Percentiles rank a stretch among this genome's conserved stretches.
These are phyloP conservation scores for Megathymus violae DNA, from an alignment of 1,140 invertebrate species.

Conservation along the genomic window DNA sequence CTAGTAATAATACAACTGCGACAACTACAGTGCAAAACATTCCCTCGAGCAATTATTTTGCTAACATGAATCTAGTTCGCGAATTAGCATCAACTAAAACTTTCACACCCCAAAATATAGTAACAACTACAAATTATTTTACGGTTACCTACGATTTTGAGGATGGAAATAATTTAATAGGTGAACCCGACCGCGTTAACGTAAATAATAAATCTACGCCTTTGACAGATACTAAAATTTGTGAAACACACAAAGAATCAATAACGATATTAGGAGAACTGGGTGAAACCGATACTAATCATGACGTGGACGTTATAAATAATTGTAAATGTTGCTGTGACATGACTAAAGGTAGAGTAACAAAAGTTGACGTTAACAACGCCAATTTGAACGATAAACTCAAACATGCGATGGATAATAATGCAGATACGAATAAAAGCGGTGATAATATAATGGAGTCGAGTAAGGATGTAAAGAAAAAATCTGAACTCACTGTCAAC, in stretches of 20 bases:
- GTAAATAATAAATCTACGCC: conserved; percentile 6
- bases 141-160: conserved; percentile 58
- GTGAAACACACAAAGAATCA: conserved; percentile 7
- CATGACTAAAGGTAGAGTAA: conserved; percentile 29
- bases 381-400: conserved; percentile 46
- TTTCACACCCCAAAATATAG: conserved; percentile 46
- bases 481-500: conserved; percentile 46
- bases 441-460: conserved; percentile 37
- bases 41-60: conserved; percentile 38
- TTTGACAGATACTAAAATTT: not conserved
- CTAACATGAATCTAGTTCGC: conserved; percentile 57
- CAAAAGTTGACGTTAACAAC: conserved; percentile 28
- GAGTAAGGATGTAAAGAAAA: conserved; percentile 39
- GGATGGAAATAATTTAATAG: conserved; percentile 40
- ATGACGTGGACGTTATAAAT: conserved; percentile 40
- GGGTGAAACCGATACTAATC: conserved; percentile 22
- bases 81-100: conserved; percentile 61
- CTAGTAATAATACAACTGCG: conserved; percentile 11
- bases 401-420: conserved; percentile 52
- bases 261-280: conserved; percentile 34
- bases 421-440: conserved; percentile 21
- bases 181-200: conserved; percentile 38
- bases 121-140: conserved; percentile 69
- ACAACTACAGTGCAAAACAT: conserved; percentile 35
- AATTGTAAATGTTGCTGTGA: conserved; percentile 62